Conservation (phyloP, 2,888 invertebrate genomes). For the Eristalis tenax region DNA sequence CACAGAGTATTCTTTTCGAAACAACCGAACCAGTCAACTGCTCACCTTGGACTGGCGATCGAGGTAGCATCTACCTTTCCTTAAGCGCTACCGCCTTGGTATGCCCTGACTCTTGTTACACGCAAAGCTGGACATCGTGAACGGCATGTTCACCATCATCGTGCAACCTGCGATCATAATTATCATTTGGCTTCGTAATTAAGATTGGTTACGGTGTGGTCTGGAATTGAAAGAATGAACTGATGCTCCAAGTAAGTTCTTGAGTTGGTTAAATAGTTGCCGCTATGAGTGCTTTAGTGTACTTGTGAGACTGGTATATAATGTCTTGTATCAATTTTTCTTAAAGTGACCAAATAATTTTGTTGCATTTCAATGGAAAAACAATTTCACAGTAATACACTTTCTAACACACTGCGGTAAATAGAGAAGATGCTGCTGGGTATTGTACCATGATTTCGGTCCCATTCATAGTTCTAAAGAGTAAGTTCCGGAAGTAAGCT, state of each 20-base stretch:
- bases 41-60: constrained; percentile 79
- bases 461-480: constrained; percentile 17
- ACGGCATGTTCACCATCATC: constrained; percentile 44
- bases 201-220: constrained; percentile 52
- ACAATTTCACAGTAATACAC: constrained; percentile 18
- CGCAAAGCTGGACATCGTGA: constrained; percentile 60
- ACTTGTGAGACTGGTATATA: neutral
- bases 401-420: constrained; percentile 44
- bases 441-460: constrained; percentile 13
- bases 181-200: constrained; percentile 49
- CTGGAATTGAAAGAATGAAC: constrained; percentile 57
- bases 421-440: constrained; percentile 35
- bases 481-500: neutral
- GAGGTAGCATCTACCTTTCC: constrained; percentile 79
- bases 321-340: constrained; percentile 34
- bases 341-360: constrained; percentile 31
- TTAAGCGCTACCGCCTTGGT: constrained; percentile 76
- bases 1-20: constrained; percentile 55
- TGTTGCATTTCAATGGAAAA: constrained; percentile 26
- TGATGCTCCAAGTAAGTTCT: constrained; percentile 51
- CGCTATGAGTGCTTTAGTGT: constrained; percentile 8
- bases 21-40: constrained; percentile 80
- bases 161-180: constrained; percentile 53
- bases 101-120: constrained; percentile 33
- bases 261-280: constrained; percentile 35